Conservation (phyloP, 1,140 invertebrate species). For the Liolophura sinensis region DNA sequence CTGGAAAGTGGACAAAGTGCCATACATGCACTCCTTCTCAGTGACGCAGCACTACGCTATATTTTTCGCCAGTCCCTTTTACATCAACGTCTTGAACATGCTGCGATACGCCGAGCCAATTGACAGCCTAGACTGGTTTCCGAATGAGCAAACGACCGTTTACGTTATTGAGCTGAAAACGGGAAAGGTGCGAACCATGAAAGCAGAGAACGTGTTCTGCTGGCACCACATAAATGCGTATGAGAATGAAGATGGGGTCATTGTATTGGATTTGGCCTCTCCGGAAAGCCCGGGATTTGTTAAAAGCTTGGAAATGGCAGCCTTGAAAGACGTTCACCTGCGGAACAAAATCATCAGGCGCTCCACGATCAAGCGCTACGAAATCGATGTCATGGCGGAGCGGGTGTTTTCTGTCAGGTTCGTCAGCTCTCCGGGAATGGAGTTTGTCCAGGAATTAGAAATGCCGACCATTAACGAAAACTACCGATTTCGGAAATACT, state of each 20-base stretch:
- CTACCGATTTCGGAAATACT: slow-evolving; percentile 37
- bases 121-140: slow-evolving; percentile 36
- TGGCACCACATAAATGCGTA: slow-evolving; percentile 52
- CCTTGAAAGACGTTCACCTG: slow-evolving; percentile 21
- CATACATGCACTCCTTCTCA: slow-evolving; percentile 53
- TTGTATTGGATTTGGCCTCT: slow-evolving; percentile 42
- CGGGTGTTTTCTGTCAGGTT: slow-evolving; percentile 13
- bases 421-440: slow-evolving; percentile 2
- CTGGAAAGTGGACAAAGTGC: slow-evolving; percentile 36
- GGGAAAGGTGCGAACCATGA: slow-evolving; percentile 25
- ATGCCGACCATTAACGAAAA: slow-evolving; percentile 49
- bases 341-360: slow-evolving; percentile 29
- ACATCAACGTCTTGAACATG: slow-evolving; percentile 37
- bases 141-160: slow-evolving; percentile 22
- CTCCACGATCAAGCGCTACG: slow-evolving; percentile 29
- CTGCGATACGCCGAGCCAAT: slow-evolving; percentile 29
- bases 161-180: slow-evolving; percentile 37
- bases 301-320: slow-evolving; percentile 26
- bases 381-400: slow-evolving; percentile 27
- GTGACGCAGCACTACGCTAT: slow-evolving; percentile 40
- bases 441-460: slow-evolving; percentile 34
- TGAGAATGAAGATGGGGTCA: slow-evolving; percentile 25
- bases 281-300: slow-evolving; percentile 36
- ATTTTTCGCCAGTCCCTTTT: slow-evolving; percentile 41
- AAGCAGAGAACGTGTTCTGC: slow-evolving; percentile 34